Evolutionary conservation across 2,888 invertebrate species (phyloP).

Genomic region (Aphrophora alni): DNA sequence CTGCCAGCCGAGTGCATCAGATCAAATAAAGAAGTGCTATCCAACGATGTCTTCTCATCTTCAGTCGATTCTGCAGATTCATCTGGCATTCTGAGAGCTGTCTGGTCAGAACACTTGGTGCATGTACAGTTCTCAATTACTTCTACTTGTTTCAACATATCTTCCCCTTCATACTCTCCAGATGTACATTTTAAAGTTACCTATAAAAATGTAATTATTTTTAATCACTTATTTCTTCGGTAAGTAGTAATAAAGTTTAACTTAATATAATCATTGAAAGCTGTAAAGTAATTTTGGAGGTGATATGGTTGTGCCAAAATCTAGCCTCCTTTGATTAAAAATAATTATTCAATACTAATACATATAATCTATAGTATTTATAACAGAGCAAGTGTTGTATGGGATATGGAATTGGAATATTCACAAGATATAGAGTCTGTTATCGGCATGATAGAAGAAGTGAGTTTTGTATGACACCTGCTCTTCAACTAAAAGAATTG

Average conservation of each 20-base stretch:
- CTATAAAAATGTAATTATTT: conserved; percentile 55
- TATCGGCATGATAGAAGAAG: too few relatives aligned
- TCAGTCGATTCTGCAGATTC: conserved; percentile 7
- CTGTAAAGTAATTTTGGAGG: neutral
- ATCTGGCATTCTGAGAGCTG: conserved; percentile 45
- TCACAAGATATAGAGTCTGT: too few relatives aligned
- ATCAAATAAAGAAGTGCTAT: conserved; percentile 42
- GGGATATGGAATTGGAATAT: too few relatives aligned
- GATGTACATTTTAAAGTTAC: conserved; percentile 66
- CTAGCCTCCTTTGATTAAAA: too few relatives aligned
- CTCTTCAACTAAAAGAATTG: too few relatives aligned
- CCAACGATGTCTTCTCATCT: neutral
- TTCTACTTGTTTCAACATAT: conserved; percentile 67
- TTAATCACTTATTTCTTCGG: neutral
- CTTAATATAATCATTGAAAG: too few relatives aligned
- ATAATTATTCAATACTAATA: too few relatives aligned
- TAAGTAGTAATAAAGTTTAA: neutral
- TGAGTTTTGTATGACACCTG: too few relatives aligned
- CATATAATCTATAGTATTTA: too few relatives aligned
- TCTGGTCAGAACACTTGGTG: conserved; percentile 64
- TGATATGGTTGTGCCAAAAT: too few relatives aligned
- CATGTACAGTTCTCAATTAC: conserved; percentile 72
- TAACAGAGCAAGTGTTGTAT: too few relatives aligned
- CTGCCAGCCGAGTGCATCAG: conserved; percentile 34
- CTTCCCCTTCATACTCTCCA: conserved; percentile 60